Evolutionary conservation across 2,113 vertebrate species (phyloP), one percentile per base, ranked within the genome.

Genomic region (Bufo gargarizans): DNA sequence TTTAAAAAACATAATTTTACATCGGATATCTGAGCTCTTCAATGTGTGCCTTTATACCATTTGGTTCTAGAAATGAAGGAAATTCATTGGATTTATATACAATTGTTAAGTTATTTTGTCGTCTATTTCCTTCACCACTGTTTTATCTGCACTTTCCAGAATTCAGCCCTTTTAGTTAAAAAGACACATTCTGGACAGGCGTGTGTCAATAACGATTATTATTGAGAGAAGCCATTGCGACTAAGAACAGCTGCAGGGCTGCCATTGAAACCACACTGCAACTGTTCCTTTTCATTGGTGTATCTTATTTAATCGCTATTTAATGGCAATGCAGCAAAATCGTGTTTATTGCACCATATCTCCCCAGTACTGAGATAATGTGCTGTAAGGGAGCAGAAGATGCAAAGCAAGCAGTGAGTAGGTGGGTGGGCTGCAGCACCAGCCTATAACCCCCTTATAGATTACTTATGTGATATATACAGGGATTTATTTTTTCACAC

Each of bases 161-260:
- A 87, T 67, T 80, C 86, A 87, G 86, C 77, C 20, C 33, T 81
- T 87, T 81, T 87, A 81, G 77, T 87, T 87, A 87, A 58, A 87
- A 58, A 45, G 33, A 87, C 50, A n/a, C 6, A 56, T 86, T 86
- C 47, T 81, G 86, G 86, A 81, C 63, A 87, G 78, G 65, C 65
- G 50, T 59, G 3, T 56, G 59, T 45, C 77, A 87, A 81, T 87
- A 87, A 72, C 49, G 65, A 43, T 56, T 50, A 58, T 12, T n/a
- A 58, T 12, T n/a, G 49, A 43, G 33, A 43, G 17, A 71, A 81
- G 47, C 33, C n/a, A 47, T 72, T 56, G 47, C 19, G 63, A 55
- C 63, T 13, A 81, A 72, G 9, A 87, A 81, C 86, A 87, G 86
- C 86, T 87, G 77, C 63, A 53, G 77, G 86, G 50, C 86, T 81